Base-by-base conservation (phyloP, 2,797 vertebrate genomes). In the Liasis olivaceus region DNA sequence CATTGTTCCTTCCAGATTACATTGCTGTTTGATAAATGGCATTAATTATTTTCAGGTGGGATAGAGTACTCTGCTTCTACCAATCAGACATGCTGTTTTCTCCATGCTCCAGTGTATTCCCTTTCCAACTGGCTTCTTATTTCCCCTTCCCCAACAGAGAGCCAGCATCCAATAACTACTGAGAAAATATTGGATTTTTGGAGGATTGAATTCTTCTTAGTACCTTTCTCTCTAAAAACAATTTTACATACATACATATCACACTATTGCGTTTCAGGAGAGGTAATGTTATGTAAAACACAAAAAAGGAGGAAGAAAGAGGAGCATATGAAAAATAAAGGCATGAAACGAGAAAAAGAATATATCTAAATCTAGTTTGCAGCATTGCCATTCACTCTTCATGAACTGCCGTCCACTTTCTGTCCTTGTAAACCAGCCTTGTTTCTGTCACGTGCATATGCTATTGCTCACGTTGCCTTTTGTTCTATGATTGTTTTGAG, bases 1-100 rank as follows among this genome's bases (percentile, higher is more conserved):
- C 17, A 72, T n/a, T 87, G 56, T 58, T 86, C 28, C 54, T 92
- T 69, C 66, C 87, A 89, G 92, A 11, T 85, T 90, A 95, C 95
- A 95, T 89, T 24, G n/a, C 64, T 87, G 0, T 56, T 62, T 56
- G 60, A 11, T 88, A 60, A 42, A 1, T 0, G 63, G 11, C n/a
- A 54, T 94, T 72, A 6, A 2, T 90, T 47, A 28, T 56, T 91
- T 69, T 6, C n/a, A 86, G 56, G n/a, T 66, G 63, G 63, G n/a
- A 59, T 81, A 81, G 72, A 47, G 20, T 47, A 22, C 20, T 4
- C 1, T 81, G 72, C 36, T 47, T 0, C 72, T 81, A 81, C 59
- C 59, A 62, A 47, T 42, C 59, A 88, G 60, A 3, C 54, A 77
- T 5, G 17, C 3, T 22, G 2, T 63, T 9, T 47, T 3, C 28